Conservation (phyloP, 2,113 vertebrate genomes). For the Peucedramus taeniatus region DNA sequence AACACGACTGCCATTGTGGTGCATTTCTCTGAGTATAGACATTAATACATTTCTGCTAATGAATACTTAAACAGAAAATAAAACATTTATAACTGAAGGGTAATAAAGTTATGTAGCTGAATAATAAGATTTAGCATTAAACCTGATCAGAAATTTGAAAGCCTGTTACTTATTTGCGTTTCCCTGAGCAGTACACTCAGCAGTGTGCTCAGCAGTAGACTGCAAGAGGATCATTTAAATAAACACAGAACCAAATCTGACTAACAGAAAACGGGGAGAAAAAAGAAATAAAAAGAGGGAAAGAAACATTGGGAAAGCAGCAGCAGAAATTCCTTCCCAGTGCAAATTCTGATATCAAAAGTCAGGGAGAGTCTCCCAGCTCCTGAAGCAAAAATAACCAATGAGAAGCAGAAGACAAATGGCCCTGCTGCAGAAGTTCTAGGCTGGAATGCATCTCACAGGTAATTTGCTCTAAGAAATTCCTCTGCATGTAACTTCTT, state of each 20-base stretch:
- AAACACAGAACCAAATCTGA: neutral
- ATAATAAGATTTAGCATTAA: neutral
- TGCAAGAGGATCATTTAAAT: neutral
- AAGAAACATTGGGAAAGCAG: neutral
- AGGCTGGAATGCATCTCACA: neutral
- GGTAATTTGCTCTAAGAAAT: neutral
- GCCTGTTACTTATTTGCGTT: neutral
- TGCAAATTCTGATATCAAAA: neutral
- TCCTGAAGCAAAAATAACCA: neutral
- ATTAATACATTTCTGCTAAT: neutral
- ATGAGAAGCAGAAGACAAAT: neutral
- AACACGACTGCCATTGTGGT: neutral
- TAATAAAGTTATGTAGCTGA: neutral
- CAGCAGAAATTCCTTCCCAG: neutral
- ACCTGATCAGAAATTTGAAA: neutral
- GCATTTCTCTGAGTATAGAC: neutral
- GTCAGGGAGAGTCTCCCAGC: neutral
- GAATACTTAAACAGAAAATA: neutral
- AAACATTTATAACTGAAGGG: neutral
- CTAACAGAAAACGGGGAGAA: fast-evolving
- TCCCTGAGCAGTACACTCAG: neutral
- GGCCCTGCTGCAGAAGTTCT: neutral
- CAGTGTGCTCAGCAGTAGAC: neutral
- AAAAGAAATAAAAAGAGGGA: fast-evolving
- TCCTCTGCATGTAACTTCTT: neutral